Evolutionary conservation across 1,140 invertebrate genomes (phyloP).

Genomic region (Harpegnathos saltator): DNA sequence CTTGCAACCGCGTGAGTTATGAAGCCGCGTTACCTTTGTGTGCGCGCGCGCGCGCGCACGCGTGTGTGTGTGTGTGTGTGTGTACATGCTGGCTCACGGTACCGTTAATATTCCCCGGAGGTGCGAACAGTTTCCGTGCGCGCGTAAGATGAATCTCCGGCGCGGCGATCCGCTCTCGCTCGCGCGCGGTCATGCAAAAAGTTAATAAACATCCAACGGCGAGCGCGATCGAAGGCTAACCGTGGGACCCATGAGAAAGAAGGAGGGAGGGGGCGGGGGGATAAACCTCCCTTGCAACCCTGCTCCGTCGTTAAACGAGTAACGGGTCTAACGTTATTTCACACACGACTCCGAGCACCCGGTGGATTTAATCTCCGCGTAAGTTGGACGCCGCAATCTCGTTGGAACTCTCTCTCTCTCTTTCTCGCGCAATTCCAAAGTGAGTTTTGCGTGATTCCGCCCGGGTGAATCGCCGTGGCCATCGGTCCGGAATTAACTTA

Average conservation of each 20-base stretch:
- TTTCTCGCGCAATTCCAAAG: conserved; percentile 36
- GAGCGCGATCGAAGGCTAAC: conserved; percentile 1
- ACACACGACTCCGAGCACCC: conserved; percentile 19
- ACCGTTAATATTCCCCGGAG: conserved; percentile 55
- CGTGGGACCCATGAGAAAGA: conserved; percentile 6
- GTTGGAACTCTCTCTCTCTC: conserved; percentile 45
- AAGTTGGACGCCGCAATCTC: conserved; percentile 23
- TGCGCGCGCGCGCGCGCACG: too few species aligned
- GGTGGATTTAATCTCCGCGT: conserved; percentile 15
- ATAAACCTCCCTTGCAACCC: conserved; percentile 18
- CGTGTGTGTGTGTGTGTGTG: too few species aligned
- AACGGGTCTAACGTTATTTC: conserved; percentile 11
- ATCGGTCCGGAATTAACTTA: conserved; percentile 28
- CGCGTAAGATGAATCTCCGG: conserved; percentile 43
- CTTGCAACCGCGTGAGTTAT: conserved; percentile 26
- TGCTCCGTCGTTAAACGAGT: conserved; percentile 35
- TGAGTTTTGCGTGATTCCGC: conserved; percentile 21
- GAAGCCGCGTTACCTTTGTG: neutral
- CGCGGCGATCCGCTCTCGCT: neutral
- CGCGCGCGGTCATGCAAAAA: conserved; percentile 34
- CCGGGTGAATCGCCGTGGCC: neutral
- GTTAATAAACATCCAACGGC: conserved; percentile 48
- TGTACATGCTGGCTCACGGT: too few species aligned
- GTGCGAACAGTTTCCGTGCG: conserved; percentile 48
- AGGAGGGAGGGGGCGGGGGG: too few species aligned